These are phyloP conservation scores for Lepidostoma basale DNA, from an alignment of 1,140 invertebrate genomes.

Conservation along the genomic window DNA sequence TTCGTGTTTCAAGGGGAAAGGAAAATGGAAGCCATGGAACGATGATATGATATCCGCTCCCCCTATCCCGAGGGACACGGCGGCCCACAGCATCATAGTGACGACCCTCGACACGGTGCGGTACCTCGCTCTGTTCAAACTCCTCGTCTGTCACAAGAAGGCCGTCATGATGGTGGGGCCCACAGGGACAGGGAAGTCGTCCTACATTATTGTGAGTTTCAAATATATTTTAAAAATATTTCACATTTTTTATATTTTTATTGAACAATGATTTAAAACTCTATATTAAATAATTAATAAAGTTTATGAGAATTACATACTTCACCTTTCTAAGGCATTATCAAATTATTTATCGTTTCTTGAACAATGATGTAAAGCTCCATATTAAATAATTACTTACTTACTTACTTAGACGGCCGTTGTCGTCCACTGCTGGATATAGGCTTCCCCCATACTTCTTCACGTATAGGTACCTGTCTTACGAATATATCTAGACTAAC, in stretches of 20 bases:
- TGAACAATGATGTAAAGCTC: too few relatives aligned
- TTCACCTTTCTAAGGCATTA: too few relatives aligned
- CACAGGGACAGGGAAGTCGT: constrained; percentile 92
- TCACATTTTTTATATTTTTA: not conserved
- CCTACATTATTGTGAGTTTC: constrained; percentile 71
- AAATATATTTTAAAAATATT: not conserved
- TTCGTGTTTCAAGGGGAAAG: constrained; percentile 67
- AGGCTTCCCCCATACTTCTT: too few relatives aligned
- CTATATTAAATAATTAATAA: not conserved
- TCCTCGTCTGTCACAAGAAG: constrained; percentile 81
- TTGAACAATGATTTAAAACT: not conserved
- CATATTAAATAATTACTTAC: too few relatives aligned
- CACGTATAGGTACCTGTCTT: too few relatives aligned
- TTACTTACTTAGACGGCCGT: too few relatives aligned
- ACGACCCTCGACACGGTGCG: constrained; percentile 88
- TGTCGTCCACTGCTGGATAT: too few relatives aligned
- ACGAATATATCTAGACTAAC: too few relatives aligned
- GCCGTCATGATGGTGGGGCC: constrained; percentile 86
- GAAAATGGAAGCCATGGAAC: constrained; percentile 89
- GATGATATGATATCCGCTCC: constrained; percentile 80
- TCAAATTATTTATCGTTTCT: too few relatives aligned
- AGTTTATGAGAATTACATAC: too few relatives aligned
- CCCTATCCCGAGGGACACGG: constrained; percentile 85
- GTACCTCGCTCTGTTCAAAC: constrained; percentile 76
- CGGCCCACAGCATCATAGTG: constrained; percentile 94